These are phyloP conservation scores for Ascidia mentula DNA, from an alignment of 23 tunicate genomes.

Conservation along the genomic window DNA sequence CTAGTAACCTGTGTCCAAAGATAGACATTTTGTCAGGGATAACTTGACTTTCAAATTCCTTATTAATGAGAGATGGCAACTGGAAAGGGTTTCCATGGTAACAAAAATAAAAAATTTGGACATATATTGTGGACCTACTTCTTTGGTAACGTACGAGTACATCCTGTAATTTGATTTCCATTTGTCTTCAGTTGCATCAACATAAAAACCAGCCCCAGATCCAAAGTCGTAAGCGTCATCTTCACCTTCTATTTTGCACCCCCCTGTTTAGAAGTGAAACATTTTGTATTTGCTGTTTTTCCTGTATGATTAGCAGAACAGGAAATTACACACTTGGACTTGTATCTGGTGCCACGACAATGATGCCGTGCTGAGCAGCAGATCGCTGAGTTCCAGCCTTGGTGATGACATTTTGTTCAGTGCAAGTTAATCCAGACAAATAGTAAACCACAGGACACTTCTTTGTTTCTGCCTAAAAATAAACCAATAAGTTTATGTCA, in stretches of 20 bases:
- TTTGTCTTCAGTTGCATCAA: conserved; percentile 93
- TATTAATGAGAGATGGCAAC: conserved; percentile 37
- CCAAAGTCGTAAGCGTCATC: conserved; percentile 96
- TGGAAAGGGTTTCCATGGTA: not conserved
- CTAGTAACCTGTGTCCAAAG: conserved; percentile 71
- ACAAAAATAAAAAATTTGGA: not conserved
- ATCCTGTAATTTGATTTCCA: conserved; percentile 93
- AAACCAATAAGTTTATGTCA: too few relatives aligned
- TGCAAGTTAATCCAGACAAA: conserved; percentile 95
- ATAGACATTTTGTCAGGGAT: conserved; percentile 42
- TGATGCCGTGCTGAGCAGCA: conserved; percentile 87
- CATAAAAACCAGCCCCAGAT: conserved; percentile 98
- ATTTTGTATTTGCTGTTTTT: not conserved
- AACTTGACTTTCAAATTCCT: conserved; percentile 34
- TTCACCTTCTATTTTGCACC: conserved; percentile 87
- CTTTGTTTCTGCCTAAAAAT: conserved; percentile 37
- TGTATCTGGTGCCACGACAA: conserved; percentile 90
- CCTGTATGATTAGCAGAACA: not conserved
- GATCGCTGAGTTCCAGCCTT: conserved; percentile 80
- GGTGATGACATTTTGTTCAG: conserved; percentile 89
- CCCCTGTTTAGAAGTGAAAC: conserved; percentile 25
- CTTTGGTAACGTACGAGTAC: conserved; percentile 93
- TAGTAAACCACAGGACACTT: conserved; percentile 94
- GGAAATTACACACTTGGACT: conserved; percentile 59
- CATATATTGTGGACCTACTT: conserved; percentile 26